Evolutionary conservation across 2,113 vertebrate species (phyloP).

Genomic region (Clarias gariepinus): DNA sequence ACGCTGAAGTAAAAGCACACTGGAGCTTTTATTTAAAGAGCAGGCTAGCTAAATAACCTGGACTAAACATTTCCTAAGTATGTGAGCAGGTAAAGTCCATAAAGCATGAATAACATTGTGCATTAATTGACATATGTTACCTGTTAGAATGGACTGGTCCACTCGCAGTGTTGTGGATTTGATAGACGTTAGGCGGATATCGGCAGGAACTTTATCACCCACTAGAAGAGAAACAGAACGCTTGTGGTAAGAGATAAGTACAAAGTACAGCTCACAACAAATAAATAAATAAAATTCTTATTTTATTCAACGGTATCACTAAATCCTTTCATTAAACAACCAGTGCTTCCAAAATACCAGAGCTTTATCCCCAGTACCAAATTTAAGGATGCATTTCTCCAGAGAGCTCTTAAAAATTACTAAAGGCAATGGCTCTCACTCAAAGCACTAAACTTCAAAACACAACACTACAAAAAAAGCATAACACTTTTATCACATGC

Average conservation of each 20-base stretch:
- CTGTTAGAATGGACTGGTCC: constrained; percentile 98
- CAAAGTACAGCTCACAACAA: neutral
- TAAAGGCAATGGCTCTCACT: neutral
- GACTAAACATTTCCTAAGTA: neutral
- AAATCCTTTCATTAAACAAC: neutral
- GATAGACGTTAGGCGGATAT: constrained; percentile 95
- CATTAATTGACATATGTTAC: constrained; percentile 63
- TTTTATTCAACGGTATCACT: neutral
- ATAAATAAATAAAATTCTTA: neutral
- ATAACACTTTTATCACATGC: neutral
- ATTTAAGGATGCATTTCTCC: neutral
- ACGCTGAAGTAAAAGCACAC: neutral
- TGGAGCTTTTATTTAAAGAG: neutral
- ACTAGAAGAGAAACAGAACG: constrained; percentile 72
- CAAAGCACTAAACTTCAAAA: neutral
- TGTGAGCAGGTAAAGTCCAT: neutral
- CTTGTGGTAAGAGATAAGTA: constrained; percentile 24
- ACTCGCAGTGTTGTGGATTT: constrained; percentile 96
- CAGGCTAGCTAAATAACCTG: neutral
- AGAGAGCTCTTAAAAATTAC: neutral
- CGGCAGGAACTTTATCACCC: constrained; percentile 98
- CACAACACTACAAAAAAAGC: neutral
- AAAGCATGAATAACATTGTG: neutral
- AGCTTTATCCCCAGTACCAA: neutral
- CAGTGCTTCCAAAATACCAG: neutral